Conservation (phyloP, 1,140 invertebrate genomes). For the Diorhabda sublineata region DNA sequence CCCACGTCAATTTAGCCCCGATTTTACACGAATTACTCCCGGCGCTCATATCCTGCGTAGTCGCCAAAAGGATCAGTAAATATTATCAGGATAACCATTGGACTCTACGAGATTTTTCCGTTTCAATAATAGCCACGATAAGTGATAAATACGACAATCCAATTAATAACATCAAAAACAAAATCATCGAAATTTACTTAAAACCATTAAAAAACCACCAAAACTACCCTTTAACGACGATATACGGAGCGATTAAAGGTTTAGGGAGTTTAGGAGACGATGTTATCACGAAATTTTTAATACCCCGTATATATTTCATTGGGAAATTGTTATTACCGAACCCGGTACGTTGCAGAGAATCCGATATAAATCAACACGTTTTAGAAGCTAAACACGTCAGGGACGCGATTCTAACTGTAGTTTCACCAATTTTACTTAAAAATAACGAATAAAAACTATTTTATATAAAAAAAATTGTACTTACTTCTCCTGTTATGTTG, state of each 20-base stretch:
- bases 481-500: slow-evolving; percentile 89
- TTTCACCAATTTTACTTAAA: slow-evolving; percentile 31
- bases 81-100: slow-evolving; percentile 37
- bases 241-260: slow-evolving; percentile 35
- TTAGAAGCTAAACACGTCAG: slow-evolving; percentile 30
- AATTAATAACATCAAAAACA: slow-evolving; percentile 30
- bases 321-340: slow-evolving; percentile 27
- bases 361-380: slow-evolving; percentile 25
- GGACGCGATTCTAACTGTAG: slow-evolving; percentile 26
- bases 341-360: slow-evolving; percentile 22
- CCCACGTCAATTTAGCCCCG: slow-evolving; percentile 24
- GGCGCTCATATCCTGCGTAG: slow-evolving; percentile 28
- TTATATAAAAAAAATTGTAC: slow-evolving; percentile 17
- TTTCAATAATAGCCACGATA: slow-evolving; percentile 27
- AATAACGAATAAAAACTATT: neutral
- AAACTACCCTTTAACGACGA: slow-evolving; percentile 26
- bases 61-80: slow-evolving; percentile 33
- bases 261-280: slow-evolving; percentile 33
- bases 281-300: slow-evolving; percentile 24
- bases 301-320: slow-evolving; percentile 23
- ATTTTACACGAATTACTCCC: slow-evolving; percentile 31
- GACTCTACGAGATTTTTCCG: slow-evolving; percentile 35
- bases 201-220: slow-evolving; percentile 24
- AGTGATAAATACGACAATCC: slow-evolving; percentile 28
- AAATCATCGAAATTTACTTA: slow-evolving; percentile 30